Evolutionary conservation across 2,797 vertebrate genomes (phyloP).

Genomic region (Morus bassanus): DNA sequence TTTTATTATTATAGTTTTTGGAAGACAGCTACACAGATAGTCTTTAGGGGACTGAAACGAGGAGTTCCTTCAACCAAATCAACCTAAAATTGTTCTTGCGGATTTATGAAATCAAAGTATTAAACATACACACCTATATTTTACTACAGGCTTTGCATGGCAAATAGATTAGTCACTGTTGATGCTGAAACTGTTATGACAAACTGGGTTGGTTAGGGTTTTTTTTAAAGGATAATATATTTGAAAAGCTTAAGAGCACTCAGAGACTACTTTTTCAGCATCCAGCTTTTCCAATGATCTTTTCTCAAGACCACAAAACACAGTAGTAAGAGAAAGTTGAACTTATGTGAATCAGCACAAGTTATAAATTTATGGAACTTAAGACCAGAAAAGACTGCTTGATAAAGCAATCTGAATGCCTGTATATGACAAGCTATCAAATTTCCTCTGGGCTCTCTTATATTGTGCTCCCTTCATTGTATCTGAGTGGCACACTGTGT

Average conservation of each 20-base stretch:
- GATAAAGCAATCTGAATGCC: background rate
- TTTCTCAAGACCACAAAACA: background rate
- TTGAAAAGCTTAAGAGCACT: background rate
- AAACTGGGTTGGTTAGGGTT: accelerated
- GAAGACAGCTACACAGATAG: background rate
- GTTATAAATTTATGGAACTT: background rate
- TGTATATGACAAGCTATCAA: background rate
- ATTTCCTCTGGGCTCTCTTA: background rate
- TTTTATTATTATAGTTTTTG: background rate
- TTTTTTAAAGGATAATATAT: background rate
- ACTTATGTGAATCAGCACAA: background rate
- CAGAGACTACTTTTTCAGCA: background rate
- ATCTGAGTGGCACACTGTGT: background rate
- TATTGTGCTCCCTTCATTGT: background rate
- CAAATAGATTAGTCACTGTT: background rate
- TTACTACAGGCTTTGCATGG: background rate
- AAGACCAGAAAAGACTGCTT: background rate
- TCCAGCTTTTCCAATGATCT: background rate
- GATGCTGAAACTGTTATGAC: background rate
- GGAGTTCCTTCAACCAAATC: background rate
- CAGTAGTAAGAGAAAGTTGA: background rate
- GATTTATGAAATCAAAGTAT: background rate
- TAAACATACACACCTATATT: background rate
- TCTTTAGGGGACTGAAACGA: background rate
- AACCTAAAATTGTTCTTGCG: background rate